Conservation (phyloP, 1,140 invertebrate species). For the Pogonomyrmex californicus region DNA sequence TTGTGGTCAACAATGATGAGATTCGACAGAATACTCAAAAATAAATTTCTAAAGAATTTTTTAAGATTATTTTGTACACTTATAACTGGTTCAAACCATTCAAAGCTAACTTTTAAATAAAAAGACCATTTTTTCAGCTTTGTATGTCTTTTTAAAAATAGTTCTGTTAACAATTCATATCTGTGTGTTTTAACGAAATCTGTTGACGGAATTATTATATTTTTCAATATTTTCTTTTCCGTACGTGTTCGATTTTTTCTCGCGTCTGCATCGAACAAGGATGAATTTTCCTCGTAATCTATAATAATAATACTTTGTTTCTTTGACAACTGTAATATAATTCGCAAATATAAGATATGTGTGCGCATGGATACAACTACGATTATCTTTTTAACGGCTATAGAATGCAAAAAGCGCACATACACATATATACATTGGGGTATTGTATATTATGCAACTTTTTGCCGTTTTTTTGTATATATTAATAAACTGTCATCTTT, state of each 20-base stretch:
- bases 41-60: constrained; percentile 1
- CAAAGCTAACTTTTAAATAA: constrained; percentile 37
- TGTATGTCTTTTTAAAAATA: constrained; percentile 1
- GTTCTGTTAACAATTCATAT: constrained; percentile 9
- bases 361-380: constrained; percentile 65
- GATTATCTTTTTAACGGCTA: constrained; percentile 68
- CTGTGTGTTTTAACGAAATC: constrained; percentile 36
- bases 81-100: neutral
- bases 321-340: constrained; percentile 32
- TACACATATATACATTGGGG: neutral
- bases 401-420: constrained; percentile 45
- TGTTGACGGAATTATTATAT: constrained; percentile 24
- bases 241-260: neutral
- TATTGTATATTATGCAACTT: constrained; percentile 35
- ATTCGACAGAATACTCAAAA: neutral
- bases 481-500: constrained; percentile 81
- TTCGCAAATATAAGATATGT: constrained; percentile 62
- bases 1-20: neutral
- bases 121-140: neutral
- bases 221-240: constrained; percentile 22
- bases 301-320: constrained; percentile 40
- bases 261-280: neutral
- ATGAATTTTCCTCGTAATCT: neutral
- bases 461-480: constrained; percentile 67
- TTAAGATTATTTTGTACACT: neutral